phyloP scores from a whole-genome alignment of 64 coral and sea anemone genomes.

The Catalaphyllia jardinei region DNA sequence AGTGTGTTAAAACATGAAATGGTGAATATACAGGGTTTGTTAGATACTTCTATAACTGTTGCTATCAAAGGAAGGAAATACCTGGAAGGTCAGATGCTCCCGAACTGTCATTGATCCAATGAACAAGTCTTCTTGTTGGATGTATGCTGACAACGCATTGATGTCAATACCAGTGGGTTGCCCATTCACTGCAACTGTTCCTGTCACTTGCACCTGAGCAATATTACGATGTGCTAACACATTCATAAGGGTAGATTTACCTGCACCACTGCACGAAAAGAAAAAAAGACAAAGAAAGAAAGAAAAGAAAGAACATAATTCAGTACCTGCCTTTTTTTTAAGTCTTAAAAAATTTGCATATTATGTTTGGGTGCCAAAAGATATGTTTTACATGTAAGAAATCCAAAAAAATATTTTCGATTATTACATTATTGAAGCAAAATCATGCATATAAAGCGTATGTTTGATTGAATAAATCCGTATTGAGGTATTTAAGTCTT shows the following conservation, averaged over 20 bases:
- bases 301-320: neutral
- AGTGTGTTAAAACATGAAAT: too few relatives aligned
- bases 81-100: slow-evolving; percentile 92
- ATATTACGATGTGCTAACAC: slow-evolving; percentile 96
- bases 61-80: neutral
- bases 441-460: too few relatives aligned
- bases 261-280: slow-evolving; percentile 76
- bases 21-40: too few relatives aligned
- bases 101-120: slow-evolving; percentile 96
- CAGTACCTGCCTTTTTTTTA: neutral
- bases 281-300: too few relatives aligned
- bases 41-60: too few relatives aligned
- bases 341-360: too few relatives aligned
- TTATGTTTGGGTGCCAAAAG: too few relatives aligned
- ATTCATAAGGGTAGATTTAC: slow-evolving; percentile 96
- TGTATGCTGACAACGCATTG: slow-evolving; percentile 92
- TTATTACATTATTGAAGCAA: too few relatives aligned
- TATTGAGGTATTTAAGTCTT: too few relatives aligned
- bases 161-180: slow-evolving; percentile 60
- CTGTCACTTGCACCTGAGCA: slow-evolving; percentile 69
- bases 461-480: too few relatives aligned
- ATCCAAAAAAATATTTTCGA: too few relatives aligned
- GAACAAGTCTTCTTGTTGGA: slow-evolving; percentile 97
- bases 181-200: slow-evolving; percentile 81
- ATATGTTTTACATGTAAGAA: too few relatives aligned